A percentile compares a stretch with the other conserved stretches of the same genome.
Conservation (phyloP, 2,113 vertebrate genomes). For the Scomber japonicus region DNA sequence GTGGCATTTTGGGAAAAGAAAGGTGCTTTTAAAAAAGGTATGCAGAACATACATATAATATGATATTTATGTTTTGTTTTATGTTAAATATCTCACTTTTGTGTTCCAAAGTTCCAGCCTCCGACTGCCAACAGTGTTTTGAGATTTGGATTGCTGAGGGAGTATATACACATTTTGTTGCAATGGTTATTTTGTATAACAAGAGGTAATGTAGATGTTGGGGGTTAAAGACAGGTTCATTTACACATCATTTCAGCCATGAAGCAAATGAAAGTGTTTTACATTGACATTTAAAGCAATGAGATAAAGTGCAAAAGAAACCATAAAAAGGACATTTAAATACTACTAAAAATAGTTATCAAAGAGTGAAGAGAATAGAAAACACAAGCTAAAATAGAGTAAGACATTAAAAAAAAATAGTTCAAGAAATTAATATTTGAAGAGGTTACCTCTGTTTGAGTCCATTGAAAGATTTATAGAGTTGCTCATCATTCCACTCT, state of each 20-base stretch:
- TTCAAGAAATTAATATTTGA: no score
- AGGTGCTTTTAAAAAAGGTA: background rate
- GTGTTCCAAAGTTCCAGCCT: constrained; percentile 88
- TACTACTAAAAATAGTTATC: no score
- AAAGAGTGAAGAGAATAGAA: no score
- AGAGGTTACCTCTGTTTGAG: constrained; percentile 79
- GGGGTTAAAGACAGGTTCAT: no score
- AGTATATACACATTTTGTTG: constrained; percentile 1
- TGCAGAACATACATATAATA: background rate
- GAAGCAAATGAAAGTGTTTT: no score
- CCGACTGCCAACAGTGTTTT: constrained; percentile 89
- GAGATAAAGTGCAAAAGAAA: no score
- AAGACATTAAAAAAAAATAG: no score
- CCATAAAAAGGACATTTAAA: no score
- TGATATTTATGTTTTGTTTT: background rate
- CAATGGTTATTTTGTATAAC: background rate
- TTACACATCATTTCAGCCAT: no score
- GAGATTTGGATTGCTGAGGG: constrained; percentile 84
- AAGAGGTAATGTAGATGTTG: background rate
- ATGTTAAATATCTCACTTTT: constrained; percentile 79
- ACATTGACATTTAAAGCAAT: no score
- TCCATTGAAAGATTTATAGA: constrained; percentile 86
- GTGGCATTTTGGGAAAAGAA: background rate
- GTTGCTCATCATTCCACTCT: constrained; percentile 87
- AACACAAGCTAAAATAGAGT: no score